A percentile compares a stretch with the other conserved stretches of the same genome.
Evolutionary conservation across 2,113 vertebrate species (phyloP).

Genomic region (Dinomys branickii): DNA sequence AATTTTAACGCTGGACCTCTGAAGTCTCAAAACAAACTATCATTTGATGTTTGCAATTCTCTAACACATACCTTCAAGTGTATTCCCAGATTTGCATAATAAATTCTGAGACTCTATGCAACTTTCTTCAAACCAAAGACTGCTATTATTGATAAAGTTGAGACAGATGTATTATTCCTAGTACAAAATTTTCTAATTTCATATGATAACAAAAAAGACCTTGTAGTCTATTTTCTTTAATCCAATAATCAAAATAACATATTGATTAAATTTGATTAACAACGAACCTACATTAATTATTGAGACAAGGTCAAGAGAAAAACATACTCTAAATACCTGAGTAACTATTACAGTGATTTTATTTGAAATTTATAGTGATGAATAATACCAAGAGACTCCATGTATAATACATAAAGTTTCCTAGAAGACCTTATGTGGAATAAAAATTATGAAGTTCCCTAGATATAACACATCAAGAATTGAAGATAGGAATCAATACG

Average conservation of each 20-base stretch:
- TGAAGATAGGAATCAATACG: not conserved
- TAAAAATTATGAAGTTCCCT: not conserved
- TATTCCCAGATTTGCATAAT: not conserved
- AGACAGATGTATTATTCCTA: not conserved
- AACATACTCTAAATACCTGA: not conserved
- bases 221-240: not conserved
- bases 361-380: not conserved
- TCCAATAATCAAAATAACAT: not conserved
- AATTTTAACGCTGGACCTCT: not conserved
- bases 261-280: not conserved
- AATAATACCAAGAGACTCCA: not conserved
- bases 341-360: not conserved
- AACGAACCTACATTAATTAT: not conserved
- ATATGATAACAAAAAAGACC: not conserved
- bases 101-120: not conserved
- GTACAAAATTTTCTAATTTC: not conserved
- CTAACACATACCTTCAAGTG: not conserved
- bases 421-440: not conserved
- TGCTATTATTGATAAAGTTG: not conserved
- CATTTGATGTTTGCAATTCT: not conserved
- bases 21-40: not conserved
- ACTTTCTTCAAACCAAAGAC: not conserved
- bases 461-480: not conserved
- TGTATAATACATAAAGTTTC: not conserved
- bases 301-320: not conserved